Conservation (phyloP, 2,113 vertebrate species). For the Aythya baeri region DNA sequence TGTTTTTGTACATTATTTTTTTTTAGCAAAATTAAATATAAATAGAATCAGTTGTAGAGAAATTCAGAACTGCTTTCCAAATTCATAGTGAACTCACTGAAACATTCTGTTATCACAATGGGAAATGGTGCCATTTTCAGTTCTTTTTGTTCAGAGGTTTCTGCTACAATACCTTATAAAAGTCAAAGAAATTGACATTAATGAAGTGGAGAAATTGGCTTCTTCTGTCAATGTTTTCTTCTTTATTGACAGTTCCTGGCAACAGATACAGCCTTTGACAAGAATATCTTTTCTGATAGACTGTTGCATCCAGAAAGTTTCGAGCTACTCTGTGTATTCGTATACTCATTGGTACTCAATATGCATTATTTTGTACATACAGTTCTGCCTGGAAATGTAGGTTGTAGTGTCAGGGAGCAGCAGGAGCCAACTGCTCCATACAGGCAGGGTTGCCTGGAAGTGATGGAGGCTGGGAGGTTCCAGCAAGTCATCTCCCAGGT, state of each 20-base stretch:
- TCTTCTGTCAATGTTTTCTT: neutral
- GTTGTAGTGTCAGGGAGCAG: neutral
- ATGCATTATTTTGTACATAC: neutral
- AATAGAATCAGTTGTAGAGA: neutral
- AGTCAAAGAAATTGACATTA: neutral
- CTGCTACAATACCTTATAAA: neutral
- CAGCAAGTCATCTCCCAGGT: neutral
- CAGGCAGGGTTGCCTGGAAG: neutral
- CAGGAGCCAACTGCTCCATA: rapidly evolving
- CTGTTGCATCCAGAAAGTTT: neutral
- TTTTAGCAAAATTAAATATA: neutral
- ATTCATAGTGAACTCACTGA: neutral
- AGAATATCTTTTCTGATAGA: neutral
- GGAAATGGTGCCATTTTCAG: neutral
- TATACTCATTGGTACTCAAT: neutral
- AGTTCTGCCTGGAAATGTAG: neutral
- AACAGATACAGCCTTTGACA: neutral
- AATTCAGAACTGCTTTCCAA: neutral
- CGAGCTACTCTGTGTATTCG: neutral
- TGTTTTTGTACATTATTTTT: neutral
- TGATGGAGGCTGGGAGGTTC: neutral
- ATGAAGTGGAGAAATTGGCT: neutral
- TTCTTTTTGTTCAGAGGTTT: neutral
- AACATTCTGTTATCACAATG: neutral
- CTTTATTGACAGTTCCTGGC: neutral